Evolutionary conservation across 2,888 invertebrate genomes (phyloP), one percentile per base, ranked within the genome.

Genomic region (Anagyrus pseudococci): DNA sequence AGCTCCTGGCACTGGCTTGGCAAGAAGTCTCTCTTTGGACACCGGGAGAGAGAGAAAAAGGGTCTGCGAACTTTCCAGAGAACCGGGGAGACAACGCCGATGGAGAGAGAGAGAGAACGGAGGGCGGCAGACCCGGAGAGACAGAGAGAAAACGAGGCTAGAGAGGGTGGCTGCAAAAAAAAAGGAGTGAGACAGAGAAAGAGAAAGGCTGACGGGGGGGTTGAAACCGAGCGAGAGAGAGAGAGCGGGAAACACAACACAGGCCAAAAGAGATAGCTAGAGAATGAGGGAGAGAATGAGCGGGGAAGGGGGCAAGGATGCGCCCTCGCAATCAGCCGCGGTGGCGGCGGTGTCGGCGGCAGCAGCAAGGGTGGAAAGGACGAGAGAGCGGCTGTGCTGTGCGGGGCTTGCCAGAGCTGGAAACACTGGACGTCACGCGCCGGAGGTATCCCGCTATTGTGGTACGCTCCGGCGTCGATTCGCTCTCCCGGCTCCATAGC

Each of bases 251-350:
- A 50, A 26, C 48, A 48, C 48, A 48, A 48, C 48, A 43, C 15
- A 6, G 46, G 20, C 26, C 22, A 23, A 40, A 61, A 61, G 66
- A 62, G 64, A 66, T 57, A 63, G 65, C 54, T 44, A 44, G 52
- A 69, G 62, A 69, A 63, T 41, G 53, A 63, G 63, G n/a, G n/a
- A n/a, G n/a, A n/a, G n/a, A n/a, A n/a, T n/a, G n/a, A n/a, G n/a
- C n/a, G n/a, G n/a, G n/a, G 71, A 75, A 76, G 73, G 19, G 19
- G n/a, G 33, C 8, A 29, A 46, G 29, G 62, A 60, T 58, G 63
- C 60, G 59, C 59, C 61, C 75, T 75, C 77, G 73, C 72, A 76
- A 75, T 75, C 73, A 54, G 62, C 65, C 58, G 58, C 56, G 61
- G 56, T 25, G 58, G 47, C 55, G 50, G 55, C 48, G 20, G 33